These are phyloP conservation scores for Nasua narica DNA, from an alignment of 2,797 vertebrate genomes.

Conservation along the genomic window DNA sequence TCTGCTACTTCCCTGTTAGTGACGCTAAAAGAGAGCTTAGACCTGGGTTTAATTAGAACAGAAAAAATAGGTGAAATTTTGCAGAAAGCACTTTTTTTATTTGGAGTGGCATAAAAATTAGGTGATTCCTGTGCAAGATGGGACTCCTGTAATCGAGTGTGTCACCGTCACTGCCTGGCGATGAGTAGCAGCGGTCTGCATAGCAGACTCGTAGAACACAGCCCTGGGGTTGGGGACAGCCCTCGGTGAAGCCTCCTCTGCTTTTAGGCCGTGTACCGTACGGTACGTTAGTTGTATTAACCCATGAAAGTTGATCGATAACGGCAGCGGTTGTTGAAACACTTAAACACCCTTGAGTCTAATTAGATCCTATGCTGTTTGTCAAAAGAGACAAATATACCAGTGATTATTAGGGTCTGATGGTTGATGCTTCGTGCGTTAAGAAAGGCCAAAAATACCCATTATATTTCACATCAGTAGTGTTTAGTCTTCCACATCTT, in stretches of 20 bases:
- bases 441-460: neutral
- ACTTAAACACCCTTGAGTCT: neutral
- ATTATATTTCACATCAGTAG: neutral
- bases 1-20: neutral
- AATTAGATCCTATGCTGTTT: neutral
- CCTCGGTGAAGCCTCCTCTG: neutral
- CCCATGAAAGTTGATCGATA: neutral
- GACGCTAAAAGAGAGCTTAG: neutral
- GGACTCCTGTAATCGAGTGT: neutral
- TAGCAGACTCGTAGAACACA: accelerated
- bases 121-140: neutral
- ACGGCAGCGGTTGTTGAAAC: neutral
- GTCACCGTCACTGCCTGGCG: neutral
- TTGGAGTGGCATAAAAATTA: neutral
- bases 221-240: neutral
- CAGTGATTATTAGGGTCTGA: neutral
- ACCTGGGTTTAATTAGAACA: neutral
- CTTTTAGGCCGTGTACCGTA: neutral
- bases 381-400: neutral
- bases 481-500: conserved; percentile 5
- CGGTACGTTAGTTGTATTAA: neutral
- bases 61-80: neutral
- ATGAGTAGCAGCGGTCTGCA: neutral
- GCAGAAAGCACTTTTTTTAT: neutral
- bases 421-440: neutral